Evolutionary conservation across 2,797 vertebrate species (phyloP).

Genomic region (Tauraco hartlaubi): DNA sequence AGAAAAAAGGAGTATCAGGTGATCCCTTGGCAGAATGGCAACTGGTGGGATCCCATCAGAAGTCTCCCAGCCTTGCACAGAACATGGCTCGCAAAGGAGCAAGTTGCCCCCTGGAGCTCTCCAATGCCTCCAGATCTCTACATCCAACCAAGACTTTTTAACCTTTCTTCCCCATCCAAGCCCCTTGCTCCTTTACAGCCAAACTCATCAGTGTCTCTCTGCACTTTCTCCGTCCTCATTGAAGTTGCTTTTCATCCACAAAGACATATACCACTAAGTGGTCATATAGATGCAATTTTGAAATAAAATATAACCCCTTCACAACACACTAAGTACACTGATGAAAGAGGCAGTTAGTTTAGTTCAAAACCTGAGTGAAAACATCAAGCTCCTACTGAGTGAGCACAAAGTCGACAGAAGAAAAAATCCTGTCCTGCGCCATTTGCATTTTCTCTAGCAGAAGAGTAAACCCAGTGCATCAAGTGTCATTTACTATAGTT

Average conservation of each 20-base stretch:
- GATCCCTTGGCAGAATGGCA: background rate
- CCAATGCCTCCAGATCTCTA: background rate
- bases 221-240: background rate
- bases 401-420: background rate
- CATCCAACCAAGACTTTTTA: background rate
- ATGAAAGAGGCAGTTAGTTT: background rate
- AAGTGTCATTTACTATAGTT: background rate
- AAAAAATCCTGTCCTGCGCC: background rate
- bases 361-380: background rate
- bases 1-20: background rate
- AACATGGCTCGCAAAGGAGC: background rate
- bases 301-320: background rate
- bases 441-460: background rate
- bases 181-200: background rate
- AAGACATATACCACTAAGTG: background rate
- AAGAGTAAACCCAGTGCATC: background rate
- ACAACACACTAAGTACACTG: background rate
- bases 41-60: background rate
- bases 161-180: background rate
- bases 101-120: background rate
- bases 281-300: background rate
- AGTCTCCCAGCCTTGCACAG: background rate
- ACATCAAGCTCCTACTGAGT: background rate
- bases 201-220: background rate
- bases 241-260: background rate